Evolutionary conservation across 2,113 vertebrate species (phyloP).

Genomic region (Sturnira hondurensis): DNA sequence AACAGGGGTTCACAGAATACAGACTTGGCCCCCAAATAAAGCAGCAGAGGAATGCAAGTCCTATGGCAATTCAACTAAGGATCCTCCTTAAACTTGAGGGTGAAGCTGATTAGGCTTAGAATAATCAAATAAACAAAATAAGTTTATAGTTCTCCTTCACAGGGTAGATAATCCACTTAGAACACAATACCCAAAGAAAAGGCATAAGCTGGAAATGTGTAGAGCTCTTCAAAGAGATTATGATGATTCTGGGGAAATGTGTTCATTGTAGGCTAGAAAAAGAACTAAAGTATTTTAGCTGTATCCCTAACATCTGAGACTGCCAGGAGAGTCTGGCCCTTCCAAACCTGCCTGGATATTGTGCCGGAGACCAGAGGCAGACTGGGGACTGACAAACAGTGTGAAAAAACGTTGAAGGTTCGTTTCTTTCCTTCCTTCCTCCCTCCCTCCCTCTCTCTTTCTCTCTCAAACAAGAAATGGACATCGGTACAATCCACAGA

Average conservation of each 20-base stretch:
- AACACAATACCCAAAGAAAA: conserved; percentile 31
- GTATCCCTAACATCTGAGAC: not conserved
- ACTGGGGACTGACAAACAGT: not conserved
- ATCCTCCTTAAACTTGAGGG: conserved; percentile 50
- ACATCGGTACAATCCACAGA: not conserved
- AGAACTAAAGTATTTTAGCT: not conserved
- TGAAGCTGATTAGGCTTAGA: conserved; percentile 54
- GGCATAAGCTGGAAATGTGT: not conserved
- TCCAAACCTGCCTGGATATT: not conserved
- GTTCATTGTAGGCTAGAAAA: not conserved
- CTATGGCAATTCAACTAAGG: not conserved
- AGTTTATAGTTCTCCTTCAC: conserved; percentile 45
- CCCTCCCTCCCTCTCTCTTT: not conserved
- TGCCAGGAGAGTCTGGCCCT: not conserved
- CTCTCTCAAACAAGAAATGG: not conserved
- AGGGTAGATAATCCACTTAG: conserved; percentile 52
- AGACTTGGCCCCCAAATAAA: not conserved
- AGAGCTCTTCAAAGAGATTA: conserved; percentile 26
- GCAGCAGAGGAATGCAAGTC: not conserved
- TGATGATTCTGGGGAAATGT: not conserved
- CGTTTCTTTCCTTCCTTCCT: not conserved
- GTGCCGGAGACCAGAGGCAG: not conserved
- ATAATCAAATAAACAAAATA: conserved; percentile 60
- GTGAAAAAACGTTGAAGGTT: not conserved
- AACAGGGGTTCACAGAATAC: not conserved